These are phyloP conservation scores for Paradoxurus hermaphroditus DNA, from an alignment of 2,113 vertebrate genomes.

Conservation along the genomic window DNA sequence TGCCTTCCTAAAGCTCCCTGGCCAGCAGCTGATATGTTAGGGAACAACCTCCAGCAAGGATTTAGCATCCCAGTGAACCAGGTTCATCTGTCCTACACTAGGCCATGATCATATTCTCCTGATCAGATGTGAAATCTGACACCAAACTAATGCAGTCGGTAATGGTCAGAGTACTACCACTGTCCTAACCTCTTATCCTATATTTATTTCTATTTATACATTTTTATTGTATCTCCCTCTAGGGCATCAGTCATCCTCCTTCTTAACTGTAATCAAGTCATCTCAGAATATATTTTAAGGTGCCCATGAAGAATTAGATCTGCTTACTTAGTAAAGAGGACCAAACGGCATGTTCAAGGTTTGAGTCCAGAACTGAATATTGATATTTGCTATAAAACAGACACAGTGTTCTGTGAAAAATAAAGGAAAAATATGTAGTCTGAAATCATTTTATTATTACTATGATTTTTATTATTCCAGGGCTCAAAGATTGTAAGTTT, in stretches of 20 bases:
- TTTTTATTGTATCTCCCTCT: not conserved
- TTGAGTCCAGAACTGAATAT: not conserved
- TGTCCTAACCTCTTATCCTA: not conserved
- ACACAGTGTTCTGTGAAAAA: not conserved
- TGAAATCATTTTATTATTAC: not conserved
- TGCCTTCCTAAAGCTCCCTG: not conserved
- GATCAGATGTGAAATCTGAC: not conserved
- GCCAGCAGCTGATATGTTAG: not conserved
- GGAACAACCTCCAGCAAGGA: not conserved
- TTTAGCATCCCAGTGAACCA: rapidly evolving
- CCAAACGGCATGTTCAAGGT: not conserved
- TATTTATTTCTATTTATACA: not conserved
- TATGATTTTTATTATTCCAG: not conserved
- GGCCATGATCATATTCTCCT: not conserved
- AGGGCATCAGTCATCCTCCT: not conserved
- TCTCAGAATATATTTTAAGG: not conserved
- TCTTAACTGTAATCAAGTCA: not conserved
- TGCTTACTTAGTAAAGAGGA: not conserved
- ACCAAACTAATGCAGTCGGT: no score
- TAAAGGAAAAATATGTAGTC: not conserved
- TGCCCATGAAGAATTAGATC: not conserved
- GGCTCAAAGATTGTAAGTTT: not conserved
- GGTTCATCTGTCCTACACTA: not conserved
- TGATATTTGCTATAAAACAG: not conserved
- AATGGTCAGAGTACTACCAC: not conserved